Evolutionary conservation across 30 jellyfish, hydroid and myxozoan genomes (phyloP).

Genomic region (Chironex yamaguchii): DNA sequence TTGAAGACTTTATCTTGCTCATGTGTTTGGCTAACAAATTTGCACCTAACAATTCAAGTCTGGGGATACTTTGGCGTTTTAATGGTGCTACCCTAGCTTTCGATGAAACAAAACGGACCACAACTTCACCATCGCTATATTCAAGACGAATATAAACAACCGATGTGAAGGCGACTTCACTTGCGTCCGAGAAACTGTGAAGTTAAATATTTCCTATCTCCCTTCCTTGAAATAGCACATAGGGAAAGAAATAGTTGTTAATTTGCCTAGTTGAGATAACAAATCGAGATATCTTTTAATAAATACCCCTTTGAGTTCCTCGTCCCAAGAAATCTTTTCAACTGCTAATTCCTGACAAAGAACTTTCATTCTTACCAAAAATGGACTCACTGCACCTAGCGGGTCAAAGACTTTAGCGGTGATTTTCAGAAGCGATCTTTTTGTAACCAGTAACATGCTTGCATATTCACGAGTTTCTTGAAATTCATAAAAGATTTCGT

Average conservation of each 20-base stretch:
- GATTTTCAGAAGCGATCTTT: constrained; percentile 45
- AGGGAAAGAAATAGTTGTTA: not conserved
- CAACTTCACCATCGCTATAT: constrained; percentile 54
- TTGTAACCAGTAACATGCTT: constrained; percentile 10
- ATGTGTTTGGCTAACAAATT: constrained; percentile 40
- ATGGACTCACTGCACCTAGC: constrained; percentile 54
- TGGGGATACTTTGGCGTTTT: constrained; percentile 64
- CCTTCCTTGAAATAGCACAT: constrained; percentile 21
- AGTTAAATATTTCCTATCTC: constrained; percentile 2
- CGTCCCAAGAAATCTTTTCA: constrained; percentile 44
- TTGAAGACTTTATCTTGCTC: not conserved
- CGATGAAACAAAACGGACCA: constrained; percentile 57
- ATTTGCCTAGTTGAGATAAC: constrained; percentile 1
- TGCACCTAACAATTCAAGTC: constrained; percentile 85
- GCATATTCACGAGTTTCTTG: not conserved
- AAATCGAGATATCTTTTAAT: not conserved
- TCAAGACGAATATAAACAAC: constrained; percentile 72
- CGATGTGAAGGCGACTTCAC: constrained; percentile 55
- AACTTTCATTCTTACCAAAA: constrained; percentile 23
- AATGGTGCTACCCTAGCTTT: constrained; percentile 81
- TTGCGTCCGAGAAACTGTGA: constrained; percentile 65
- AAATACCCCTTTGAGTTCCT: constrained; percentile 34
- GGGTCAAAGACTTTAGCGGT: constrained; percentile 77
- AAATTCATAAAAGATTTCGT: constrained; percentile 24
- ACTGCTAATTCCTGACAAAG: constrained; percentile 45